Percentiles rank a stretch among this genome's conserved stretches.
These are phyloP conservation scores for Amphimallon solstitiale DNA, from an alignment of 2,888 invertebrate species.

Conservation along the genomic window DNA sequence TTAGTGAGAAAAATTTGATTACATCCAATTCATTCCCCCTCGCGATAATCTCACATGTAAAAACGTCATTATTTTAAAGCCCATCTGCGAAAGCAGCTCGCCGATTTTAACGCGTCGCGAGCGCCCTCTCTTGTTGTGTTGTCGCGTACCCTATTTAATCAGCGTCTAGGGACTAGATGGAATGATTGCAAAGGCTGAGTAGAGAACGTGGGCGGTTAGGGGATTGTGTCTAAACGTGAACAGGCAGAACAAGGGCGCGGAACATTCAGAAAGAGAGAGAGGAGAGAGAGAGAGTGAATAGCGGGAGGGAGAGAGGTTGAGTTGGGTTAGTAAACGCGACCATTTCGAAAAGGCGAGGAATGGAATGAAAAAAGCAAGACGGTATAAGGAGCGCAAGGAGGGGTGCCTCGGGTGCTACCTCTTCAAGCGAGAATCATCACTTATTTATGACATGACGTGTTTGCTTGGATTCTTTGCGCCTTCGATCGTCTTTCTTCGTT, in stretches of 20 bases:
- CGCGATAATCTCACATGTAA: conserved; percentile 27
- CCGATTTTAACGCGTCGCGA: neutral
- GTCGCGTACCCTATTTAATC: conserved; percentile 22
- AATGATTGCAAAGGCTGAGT: conserved; percentile 10
- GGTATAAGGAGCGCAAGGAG: no score
- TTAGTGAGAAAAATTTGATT: conserved; percentile 17
- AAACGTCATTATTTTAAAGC: conserved; percentile 31
- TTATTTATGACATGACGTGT: no score
- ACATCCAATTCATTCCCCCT: conserved; percentile 20
- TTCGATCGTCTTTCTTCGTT: no score
- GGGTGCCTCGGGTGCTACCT: no score
- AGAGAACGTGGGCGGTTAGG: neutral
- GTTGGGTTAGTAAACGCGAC: conserved; percentile 13
- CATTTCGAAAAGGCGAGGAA: neutral
- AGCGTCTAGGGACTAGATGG: conserved; percentile 24
- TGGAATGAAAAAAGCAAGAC: neutral
- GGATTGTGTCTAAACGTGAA: neutral
- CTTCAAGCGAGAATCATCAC: no score
- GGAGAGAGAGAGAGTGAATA: no score
- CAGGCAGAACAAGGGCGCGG: neutral
- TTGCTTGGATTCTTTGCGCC: no score
- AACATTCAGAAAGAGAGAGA: no score
- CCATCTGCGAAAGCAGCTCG: conserved; percentile 15
- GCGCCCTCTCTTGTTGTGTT: neutral
- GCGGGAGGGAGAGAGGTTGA: no score